Base-by-base conservation (phyloP, 35 echinoderm and acorn worm genomes). In the Chiridota heheva region DNA sequence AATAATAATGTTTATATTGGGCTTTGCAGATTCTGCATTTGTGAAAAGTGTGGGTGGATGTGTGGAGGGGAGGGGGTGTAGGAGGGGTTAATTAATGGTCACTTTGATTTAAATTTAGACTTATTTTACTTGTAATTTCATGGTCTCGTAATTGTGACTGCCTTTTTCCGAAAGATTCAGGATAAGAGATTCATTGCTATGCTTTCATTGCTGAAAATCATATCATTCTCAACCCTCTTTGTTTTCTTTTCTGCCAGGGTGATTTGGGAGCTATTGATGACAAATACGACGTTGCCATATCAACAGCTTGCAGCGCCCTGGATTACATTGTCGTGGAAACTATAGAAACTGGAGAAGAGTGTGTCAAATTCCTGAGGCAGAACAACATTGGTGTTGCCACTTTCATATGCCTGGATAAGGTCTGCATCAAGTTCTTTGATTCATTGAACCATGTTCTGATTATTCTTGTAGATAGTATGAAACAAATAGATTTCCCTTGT, bases 201-300 rank as follows among this genome's bases (percentile, higher is more conserved):
- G 49, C 1, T 55, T 0, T 25, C 49, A 1, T 55, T 55, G 15
- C 49, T 55, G 15, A 0, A 55, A 17, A 15, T 55, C 49, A 15
- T 55, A 15, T 55, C 1, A 55, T 55, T 25, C 15, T 55, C n/a
- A n/a, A n/a, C n/a, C n/a, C 40, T 36, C 15, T n/a, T 69, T 6
- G 0, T 61, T 29, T 58, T 56, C 35, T 22, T 78, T 78, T 13
- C 5, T 10, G 40, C 62, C 55, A 98, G 95, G 95, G 95, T 44
- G 95, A 98, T 67, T 59, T 98, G 8, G 95, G 95, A 13, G 84
- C 84, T 18, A 98, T 98, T 58, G 89, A 98, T 78, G 95, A 98
- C 28, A 98, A 98, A 44, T 91, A 98, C 35, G 95, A 98, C 49
- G 81, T 98, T 0, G 93, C 93, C 42, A 87, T 98, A 53, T 98